phyloP scores from a whole-genome alignment of 2,113 vertebrate species.

The Arizona elegans region DNA sequence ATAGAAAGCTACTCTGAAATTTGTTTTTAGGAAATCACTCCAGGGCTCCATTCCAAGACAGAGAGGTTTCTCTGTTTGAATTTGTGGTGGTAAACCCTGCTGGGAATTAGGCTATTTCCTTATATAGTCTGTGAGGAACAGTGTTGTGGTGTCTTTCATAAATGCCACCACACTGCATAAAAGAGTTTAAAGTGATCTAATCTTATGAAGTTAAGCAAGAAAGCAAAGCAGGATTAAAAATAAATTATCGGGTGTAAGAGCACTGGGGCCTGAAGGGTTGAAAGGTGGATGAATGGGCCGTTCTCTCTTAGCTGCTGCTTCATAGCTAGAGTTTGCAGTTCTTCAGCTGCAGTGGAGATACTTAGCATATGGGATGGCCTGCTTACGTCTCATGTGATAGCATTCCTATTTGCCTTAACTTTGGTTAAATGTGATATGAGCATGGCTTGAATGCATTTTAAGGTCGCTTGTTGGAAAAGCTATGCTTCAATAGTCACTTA shows the following conservation, averaged over 20 bases:
- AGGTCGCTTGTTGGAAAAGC: too few relatives aligned
- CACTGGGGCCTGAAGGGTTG: not conserved
- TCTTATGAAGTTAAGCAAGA: slow-evolving; percentile 50
- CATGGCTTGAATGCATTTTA: not conserved
- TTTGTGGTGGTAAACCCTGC: not conserved
- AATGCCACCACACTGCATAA: slow-evolving; percentile 3
- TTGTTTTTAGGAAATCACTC: slow-evolving; percentile 40
- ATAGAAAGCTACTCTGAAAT: slow-evolving; percentile 34
- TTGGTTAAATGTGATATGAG: not conserved
- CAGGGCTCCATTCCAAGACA: slow-evolving; percentile 17
- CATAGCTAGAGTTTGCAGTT: not conserved
- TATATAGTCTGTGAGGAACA: slow-evolving; percentile 63
- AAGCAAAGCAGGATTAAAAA: not conserved
- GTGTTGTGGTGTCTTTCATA: not conserved
- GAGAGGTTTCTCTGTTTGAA: slow-evolving; percentile 29
- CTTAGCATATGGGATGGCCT: not conserved
- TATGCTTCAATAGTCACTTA: not conserved
- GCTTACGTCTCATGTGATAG: not conserved
- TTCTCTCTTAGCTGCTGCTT: not conserved
- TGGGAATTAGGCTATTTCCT: slow-evolving; percentile 66
- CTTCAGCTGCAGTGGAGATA: not conserved
- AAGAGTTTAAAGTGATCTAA: slow-evolving; percentile 58
- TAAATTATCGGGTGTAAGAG: not conserved
- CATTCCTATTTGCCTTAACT: too few relatives aligned
- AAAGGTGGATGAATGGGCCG: not conserved